Base-by-base conservation (phyloP, 2,888 invertebrate genomes). In the Pimpla rufipes region DNA sequence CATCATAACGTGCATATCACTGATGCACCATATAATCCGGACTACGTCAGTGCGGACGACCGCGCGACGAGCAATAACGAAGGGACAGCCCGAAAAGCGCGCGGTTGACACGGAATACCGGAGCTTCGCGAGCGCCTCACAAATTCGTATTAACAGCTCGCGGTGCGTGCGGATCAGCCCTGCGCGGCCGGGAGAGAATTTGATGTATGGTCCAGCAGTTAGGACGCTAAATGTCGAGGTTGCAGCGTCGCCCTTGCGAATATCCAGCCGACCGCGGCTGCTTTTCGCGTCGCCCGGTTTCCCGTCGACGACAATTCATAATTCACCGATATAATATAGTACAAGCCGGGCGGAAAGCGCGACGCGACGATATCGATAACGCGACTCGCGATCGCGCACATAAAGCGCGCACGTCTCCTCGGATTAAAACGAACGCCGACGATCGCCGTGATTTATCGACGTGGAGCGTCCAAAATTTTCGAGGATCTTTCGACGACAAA, bases 361-460 rank as follows among this genome's bases (percentile, higher is more conserved):
- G 2, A 16, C 21, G n/a, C 67, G 67, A 50, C 7, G 23, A 66
- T 64, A 73, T 64, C 79, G 55, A 79, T 71, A 64, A 71, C n/a
- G n/a, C n/a, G n/a, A n/a, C n/a, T n/a, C n/a, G 71, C 71, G 21
- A n/a, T 52, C 18, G 45, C 45, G 18, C 10, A 35, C 47, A 13
- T 21, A n/a, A n/a, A 10, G 3, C 47, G 35, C 13, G 5, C 21
- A 29, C 13, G 7, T 66, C 35, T 6, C 40, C 45, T 40, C 23
- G 29, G n/a, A 35, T 55, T 10, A 11, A 35, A 45, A 66, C 35
- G 18, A 42, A 71, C 42, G 21, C 42, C 35, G 35, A 64, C 52
- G 50, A 50, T 77, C 50, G 11, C 16, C 8, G n/a, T n/a, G n/a
- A n/a, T n/a, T n/a, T n/a, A n/a, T n/a, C n/a, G n/a, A n/a, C n/a